Conservation (phyloP, 2,888 invertebrate genomes). For the Dioctria linearis region DNA sequence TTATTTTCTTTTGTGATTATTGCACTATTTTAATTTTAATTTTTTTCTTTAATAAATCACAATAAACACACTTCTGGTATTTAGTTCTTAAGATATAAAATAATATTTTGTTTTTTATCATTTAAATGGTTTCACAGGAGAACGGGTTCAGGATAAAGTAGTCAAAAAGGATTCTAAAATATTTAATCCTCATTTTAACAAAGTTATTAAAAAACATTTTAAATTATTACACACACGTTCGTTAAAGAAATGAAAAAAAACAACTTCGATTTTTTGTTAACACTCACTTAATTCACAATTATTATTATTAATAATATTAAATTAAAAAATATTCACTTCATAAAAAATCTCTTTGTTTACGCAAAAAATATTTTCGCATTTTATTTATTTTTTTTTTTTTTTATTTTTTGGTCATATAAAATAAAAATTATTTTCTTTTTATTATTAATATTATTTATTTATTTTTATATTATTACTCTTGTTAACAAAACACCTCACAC, state of each 20-base stretch:
- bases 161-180: slow-evolving; percentile 12
- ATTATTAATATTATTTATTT: slow-evolving; percentile 7
- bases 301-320: background rate
- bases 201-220: slow-evolving; percentile 18
- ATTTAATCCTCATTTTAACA: slow-evolving; percentile 14
- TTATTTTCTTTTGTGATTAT: slow-evolving; percentile 14
- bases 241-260: background rate
- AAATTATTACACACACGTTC: background rate
- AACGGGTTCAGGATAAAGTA: slow-evolving; percentile 7
- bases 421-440: slow-evolving; percentile 8
- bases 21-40: background rate
- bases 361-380: background rate
- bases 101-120: background rate
- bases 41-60: background rate
- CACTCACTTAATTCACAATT: background rate
- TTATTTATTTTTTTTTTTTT: slow-evolving; percentile 10
- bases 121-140: slow-evolving; percentile 13
- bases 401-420: background rate
- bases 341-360: background rate
- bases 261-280: background rate
- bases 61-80: background rate
- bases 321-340: background rate
- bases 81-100: background rate
- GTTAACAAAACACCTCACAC: slow-evolving; percentile 49
- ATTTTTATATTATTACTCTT: background rate